A percentile compares a stretch with the other conserved stretches of the same genome.
Conservation (phyloP, 2,113 vertebrate species). For the Elgaria multicarinata region DNA sequence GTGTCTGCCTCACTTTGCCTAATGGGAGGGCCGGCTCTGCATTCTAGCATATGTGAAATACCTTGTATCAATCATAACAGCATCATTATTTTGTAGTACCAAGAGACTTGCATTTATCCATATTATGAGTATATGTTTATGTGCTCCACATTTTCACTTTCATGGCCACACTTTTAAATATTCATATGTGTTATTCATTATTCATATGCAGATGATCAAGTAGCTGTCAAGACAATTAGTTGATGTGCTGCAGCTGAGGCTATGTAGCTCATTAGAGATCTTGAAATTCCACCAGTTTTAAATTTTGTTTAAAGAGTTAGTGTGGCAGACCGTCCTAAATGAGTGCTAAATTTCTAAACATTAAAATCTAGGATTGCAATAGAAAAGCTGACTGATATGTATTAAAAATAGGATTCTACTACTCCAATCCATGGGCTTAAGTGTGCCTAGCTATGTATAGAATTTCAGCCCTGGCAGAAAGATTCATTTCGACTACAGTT, state of each 20-base stretch:
- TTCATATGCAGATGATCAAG: slow-evolving; percentile 46
- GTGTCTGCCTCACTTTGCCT: no score
- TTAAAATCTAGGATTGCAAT: not conserved
- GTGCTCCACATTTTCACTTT: slow-evolving; percentile 18
- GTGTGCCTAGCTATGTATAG: not conserved
- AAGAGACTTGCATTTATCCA: slow-evolving; percentile 26
- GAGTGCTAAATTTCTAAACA: not conserved
- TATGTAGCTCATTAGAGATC: not conserved
- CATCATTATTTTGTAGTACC: slow-evolving; percentile 23
- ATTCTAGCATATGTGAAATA: not conserved
- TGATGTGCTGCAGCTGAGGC: slow-evolving; percentile 17
- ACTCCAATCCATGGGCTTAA: not conserved
- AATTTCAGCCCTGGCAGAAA: not conserved
- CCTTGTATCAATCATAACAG: slow-evolving; percentile 28
- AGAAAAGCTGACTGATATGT: not conserved
- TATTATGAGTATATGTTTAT: slow-evolving; percentile 19
- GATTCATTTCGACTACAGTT: not conserved
- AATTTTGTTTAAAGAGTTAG: not conserved
- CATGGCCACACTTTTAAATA: slow-evolving; percentile 24
- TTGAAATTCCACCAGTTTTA: not conserved
- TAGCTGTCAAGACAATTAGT: slow-evolving; percentile 8
- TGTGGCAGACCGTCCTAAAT: not conserved
- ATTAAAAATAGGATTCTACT: not conserved
- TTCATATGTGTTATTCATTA: slow-evolving; percentile 41
- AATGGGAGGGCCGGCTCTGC: no score